Evolutionary conservation across 2,888 invertebrate species (phyloP).

Genomic region (Girardia tigrina): DNA sequence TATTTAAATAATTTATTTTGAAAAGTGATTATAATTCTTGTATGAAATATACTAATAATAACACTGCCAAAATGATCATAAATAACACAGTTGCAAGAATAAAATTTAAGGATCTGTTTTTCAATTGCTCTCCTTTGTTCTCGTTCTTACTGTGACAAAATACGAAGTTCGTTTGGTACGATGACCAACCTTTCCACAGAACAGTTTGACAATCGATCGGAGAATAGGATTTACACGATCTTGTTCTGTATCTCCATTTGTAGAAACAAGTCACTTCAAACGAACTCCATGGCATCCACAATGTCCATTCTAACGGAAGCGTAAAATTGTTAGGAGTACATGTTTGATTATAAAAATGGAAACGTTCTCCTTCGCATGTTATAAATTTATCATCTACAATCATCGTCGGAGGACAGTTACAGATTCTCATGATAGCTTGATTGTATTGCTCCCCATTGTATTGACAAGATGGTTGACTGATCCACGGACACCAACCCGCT

Average conservation of each 20-base stretch:
- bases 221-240: not conserved
- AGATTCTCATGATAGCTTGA: not conserved
- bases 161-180: not conserved
- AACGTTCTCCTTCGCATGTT: not conserved
- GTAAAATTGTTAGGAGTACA: not conserved
- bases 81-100: not conserved
- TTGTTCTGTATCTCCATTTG: not conserved
- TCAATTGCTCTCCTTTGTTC: not conserved
- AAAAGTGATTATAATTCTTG: not conserved
- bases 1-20: no score
- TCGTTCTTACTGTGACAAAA: not conserved
- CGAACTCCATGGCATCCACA: not conserved
- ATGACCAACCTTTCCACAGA: not conserved
- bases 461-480: not conserved
- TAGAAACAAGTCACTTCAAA: not conserved
- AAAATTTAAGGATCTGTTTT: not conserved
- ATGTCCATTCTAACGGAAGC: not conserved
- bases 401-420: not conserved
- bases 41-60: not conserved
- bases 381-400: not conserved
- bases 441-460: not conserved
- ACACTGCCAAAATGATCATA: not conserved
- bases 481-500: not conserved
- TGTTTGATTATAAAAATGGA: not conserved
- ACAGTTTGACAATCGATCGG: not conserved